A percentile compares a stretch with the other conserved stretches of the same genome.
These are phyloP conservation scores for Phrynosoma blainvillii DNA, from an alignment of 2,113 vertebrate genomes.

Conservation along the genomic window DNA sequence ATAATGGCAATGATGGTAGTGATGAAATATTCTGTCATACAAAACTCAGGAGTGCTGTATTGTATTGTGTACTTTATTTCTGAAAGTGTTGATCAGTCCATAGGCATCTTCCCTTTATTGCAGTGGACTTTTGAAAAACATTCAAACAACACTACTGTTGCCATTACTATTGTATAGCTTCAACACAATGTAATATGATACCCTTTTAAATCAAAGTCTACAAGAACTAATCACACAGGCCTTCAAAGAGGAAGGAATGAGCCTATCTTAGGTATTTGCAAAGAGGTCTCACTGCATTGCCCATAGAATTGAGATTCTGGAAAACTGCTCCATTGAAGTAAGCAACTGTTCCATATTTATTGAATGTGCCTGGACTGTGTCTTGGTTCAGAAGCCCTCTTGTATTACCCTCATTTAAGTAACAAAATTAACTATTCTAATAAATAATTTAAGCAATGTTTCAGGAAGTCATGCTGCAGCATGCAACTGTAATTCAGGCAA, in stretches of 20 bases:
- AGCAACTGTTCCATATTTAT: not conserved
- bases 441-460: slow-evolving; percentile 30
- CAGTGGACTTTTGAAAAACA: not conserved
- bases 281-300: not conserved
- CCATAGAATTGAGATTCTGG: not conserved
- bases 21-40: not conserved
- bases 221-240: not conserved
- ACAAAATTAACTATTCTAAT: slow-evolving; percentile 34
- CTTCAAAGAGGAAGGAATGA: not conserved
- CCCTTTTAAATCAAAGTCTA: not conserved
- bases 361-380: not conserved
- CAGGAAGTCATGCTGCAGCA: not conserved
- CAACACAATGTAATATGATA: not conserved
- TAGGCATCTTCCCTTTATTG: not conserved
- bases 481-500: slow-evolving; percentile 11
- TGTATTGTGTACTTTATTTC: too few species aligned
- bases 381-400: not conserved
- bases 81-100: too few species aligned
- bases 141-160: too few species aligned
- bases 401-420: slow-evolving; percentile 25
- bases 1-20: too few species aligned
- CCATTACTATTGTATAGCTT: not conserved
- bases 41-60: not conserved
- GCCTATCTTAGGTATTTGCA: not conserved
- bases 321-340: not conserved